These are phyloP conservation scores for Monopterus albus DNA, from an alignment of 2,113 vertebrate genomes.

Conservation along the genomic window DNA sequence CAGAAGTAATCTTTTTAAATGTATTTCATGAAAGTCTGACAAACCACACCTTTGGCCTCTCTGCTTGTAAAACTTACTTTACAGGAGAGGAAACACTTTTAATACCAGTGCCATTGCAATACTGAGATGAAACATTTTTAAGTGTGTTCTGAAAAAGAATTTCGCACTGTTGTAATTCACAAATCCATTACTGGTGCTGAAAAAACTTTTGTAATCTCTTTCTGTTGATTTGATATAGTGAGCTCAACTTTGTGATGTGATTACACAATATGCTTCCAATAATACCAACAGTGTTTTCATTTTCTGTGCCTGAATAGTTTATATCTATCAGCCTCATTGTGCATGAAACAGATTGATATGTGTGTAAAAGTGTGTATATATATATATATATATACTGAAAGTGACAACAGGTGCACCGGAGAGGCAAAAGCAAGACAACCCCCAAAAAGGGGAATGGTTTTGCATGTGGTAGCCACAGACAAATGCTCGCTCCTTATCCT, in stretches of 20 bases:
- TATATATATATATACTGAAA: too few relatives aligned
- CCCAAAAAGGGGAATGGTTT: too few relatives aligned
- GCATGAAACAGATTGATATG: constrained; percentile 63
- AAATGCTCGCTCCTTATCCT: too few relatives aligned
- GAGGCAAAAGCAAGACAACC: too few relatives aligned
- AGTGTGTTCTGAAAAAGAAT: not conserved
- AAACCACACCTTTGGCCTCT: not conserved
- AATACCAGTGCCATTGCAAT: constrained; percentile 17
- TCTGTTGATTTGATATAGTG: constrained; percentile 46
- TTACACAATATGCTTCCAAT: constrained; percentile 37
- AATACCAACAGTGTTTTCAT: constrained; percentile 40
- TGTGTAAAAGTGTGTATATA: constrained; percentile 48
- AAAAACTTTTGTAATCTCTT: constrained; percentile 21
- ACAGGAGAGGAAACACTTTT: not conserved
- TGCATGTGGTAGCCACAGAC: too few relatives aligned
- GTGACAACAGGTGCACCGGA: too few relatives aligned
- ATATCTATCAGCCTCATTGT: constrained; percentile 43
- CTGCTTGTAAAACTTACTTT: not conserved
- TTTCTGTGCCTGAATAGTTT: constrained; percentile 57
- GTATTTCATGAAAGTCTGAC: not conserved
- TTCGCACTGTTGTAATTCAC: constrained; percentile 32
- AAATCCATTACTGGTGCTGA: constrained; percentile 56
- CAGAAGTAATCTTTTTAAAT: not conserved
- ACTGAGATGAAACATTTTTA: constrained; percentile 12
- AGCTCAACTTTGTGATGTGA: constrained; percentile 50